These are phyloP conservation scores for Merluccius polli DNA, from an alignment of 2,797 vertebrate genomes.

Conservation along the genomic window DNA sequence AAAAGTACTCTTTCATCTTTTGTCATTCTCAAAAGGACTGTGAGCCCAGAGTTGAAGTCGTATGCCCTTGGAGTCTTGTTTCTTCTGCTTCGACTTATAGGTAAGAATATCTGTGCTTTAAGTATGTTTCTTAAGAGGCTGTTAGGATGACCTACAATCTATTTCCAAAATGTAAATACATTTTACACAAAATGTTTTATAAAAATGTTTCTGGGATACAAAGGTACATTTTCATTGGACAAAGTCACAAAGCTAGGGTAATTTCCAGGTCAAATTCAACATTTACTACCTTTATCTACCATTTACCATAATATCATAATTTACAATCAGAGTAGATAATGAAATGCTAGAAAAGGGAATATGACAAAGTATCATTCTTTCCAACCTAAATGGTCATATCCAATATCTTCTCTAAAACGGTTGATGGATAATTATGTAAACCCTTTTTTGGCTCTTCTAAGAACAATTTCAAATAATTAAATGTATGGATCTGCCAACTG, in stretches of 20 bases:
- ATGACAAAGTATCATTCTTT: neutral
- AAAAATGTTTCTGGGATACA: neutral
- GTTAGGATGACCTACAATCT: neutral
- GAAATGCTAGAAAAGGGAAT: neutral
- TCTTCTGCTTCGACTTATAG: slow-evolving; percentile 89
- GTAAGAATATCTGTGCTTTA: slow-evolving; percentile 69
- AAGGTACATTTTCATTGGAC: neutral
- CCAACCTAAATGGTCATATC: no score
- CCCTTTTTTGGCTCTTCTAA: neutral
- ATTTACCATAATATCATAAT: neutral
- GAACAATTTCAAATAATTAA: neutral
- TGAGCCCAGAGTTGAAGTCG: slow-evolving; percentile 95
- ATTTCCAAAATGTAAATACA: neutral
- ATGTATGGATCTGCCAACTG: neutral
- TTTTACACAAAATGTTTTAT: neutral
- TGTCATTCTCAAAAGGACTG: slow-evolving; percentile 74
- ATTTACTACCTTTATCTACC: neutral
- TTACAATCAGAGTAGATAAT: neutral
- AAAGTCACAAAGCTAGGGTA: slow-evolving; percentile 1
- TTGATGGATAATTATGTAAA: neutral
- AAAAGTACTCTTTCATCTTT: neutral
- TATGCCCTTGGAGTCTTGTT: slow-evolving; percentile 96
- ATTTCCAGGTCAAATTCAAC: neutral
- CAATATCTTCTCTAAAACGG: neutral
- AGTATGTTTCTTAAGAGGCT: neutral